Evolutionary conservation across 2,888 invertebrate genomes (phyloP).

Genomic region (Pemphredon lugubris): DNA sequence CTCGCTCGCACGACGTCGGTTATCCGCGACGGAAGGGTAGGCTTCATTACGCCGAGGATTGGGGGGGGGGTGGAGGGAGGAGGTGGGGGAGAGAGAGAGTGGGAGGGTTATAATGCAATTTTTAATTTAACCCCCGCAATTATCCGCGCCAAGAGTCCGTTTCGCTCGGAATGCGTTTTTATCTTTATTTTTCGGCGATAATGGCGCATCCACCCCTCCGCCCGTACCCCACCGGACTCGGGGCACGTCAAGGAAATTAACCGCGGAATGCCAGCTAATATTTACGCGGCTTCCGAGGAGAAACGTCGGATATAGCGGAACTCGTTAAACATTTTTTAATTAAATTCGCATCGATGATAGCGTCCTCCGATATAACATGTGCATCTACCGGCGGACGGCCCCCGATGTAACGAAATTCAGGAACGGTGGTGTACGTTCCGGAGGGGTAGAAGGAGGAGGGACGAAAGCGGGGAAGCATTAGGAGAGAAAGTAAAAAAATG

Average conservation of each 20-base stretch:
- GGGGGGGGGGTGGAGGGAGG: no score
- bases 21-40: not conserved
- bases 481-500: constrained; percentile 27
- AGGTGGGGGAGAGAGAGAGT: no score
- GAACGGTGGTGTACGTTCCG: not conserved
- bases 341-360: constrained; percentile 70
- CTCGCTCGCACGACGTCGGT: no score
- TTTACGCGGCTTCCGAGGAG: constrained; percentile 61
- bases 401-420: constrained; percentile 37
- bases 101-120: constrained; percentile 45
- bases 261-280: constrained; percentile 74
- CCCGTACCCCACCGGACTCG: not conserved
- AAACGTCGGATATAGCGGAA: constrained; percentile 16
- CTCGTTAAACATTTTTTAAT: constrained; percentile 76
- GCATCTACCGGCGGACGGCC: not conserved
- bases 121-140: constrained; percentile 64
- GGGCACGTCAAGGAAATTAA: constrained; percentile 74
- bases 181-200: constrained; percentile 48
- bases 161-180: constrained; percentile 22
- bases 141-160: constrained; percentile 21
- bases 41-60: constrained; percentile 33
- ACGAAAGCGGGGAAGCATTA: constrained; percentile 20
- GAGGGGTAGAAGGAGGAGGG: not conserved
- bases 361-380: constrained; percentile 1
- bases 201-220: constrained; percentile 42